Conservation (phyloP, 2,888 invertebrate genomes). For the Pollenia amentaria region DNA sequence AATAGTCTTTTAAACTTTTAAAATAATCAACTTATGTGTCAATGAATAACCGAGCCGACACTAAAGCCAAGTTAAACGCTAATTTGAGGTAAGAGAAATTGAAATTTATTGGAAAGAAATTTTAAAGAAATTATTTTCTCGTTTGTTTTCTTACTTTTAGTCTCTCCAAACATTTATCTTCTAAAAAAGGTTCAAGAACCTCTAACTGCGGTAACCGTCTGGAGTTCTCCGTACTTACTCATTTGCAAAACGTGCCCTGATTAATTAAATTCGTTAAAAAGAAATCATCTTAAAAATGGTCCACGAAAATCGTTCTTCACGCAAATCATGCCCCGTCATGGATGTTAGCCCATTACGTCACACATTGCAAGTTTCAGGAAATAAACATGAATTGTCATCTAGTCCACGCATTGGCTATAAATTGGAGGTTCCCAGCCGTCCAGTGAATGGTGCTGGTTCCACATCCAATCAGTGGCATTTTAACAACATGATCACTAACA, state of each 20-base stretch:
- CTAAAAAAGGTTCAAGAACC: constrained; percentile 92
- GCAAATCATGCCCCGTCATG: constrained; percentile 79
- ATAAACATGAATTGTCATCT: constrained; percentile 76
- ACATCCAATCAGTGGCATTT: constrained; percentile 79
- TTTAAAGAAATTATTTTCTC: not conserved
- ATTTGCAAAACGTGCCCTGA: constrained; percentile 94
- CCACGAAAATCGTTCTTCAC: constrained; percentile 79
- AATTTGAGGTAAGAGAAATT: constrained; percentile 81
- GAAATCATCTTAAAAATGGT: constrained; percentile 79
- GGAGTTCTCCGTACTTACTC: constrained; percentile 93
- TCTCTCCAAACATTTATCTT: constrained; percentile 92
- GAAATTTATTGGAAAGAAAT: not conserved
- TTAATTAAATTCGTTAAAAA: constrained; percentile 36
- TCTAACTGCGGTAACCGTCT: constrained; percentile 94
- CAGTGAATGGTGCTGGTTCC: not conserved
- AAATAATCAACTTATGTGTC: constrained; percentile 79
- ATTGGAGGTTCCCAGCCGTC: constrained; percentile 50
- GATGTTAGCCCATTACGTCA: constrained; percentile 80
- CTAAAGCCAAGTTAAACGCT: constrained; percentile 83
- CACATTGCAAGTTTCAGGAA: constrained; percentile 43
- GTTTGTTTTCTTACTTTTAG: constrained; percentile 84
- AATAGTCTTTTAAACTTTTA: constrained; percentile 1
- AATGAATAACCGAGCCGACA: constrained; percentile 83
- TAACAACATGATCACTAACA: constrained; percentile 82
- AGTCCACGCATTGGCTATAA: constrained; percentile 75